Evolutionary conservation across 2,797 vertebrate genomes (phyloP).

Genomic region (Poeciliopsis infans): DNA sequence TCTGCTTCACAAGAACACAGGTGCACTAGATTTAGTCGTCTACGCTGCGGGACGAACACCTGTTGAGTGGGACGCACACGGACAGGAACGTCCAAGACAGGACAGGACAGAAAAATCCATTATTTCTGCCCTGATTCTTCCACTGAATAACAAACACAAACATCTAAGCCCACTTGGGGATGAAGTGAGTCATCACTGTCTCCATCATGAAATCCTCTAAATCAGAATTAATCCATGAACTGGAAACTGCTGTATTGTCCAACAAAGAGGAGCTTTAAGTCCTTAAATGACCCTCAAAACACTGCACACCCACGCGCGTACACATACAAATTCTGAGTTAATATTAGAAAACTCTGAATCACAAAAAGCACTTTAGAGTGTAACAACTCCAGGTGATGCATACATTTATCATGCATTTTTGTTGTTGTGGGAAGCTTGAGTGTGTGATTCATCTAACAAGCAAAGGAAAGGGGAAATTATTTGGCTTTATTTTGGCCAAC

Average conservation of each 20-base stretch:
- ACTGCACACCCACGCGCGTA: neutral
- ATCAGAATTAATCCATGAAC: conserved; percentile 44
- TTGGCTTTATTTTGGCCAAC: conserved; percentile 59
- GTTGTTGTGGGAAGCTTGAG: conserved; percentile 19
- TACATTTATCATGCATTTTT: conserved; percentile 33
- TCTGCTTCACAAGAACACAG: conserved; percentile 74
- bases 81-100: conserved; percentile 41
- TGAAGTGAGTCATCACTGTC: conserved; percentile 37
- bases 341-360: neutral
- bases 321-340: neutral
- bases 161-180: conserved; percentile 41
- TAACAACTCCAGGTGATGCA: conserved; percentile 56
- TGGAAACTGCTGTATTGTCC: conserved; percentile 53
- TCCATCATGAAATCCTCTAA: conserved; percentile 49
- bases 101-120: conserved; percentile 26
- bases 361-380: neutral
- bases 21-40: conserved; percentile 75
- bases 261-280: conserved; percentile 34
- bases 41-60: conserved; percentile 66
- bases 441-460: conserved; percentile 48
- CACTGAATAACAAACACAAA: conserved; percentile 55
- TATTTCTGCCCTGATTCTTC: conserved; percentile 49
- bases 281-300: conserved; percentile 27
- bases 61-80: conserved; percentile 49
- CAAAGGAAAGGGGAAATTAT: conserved; percentile 56